phyloP scores from a whole-genome alignment of 2,888 invertebrate genomes.

The Drosophila anomalata region DNA sequence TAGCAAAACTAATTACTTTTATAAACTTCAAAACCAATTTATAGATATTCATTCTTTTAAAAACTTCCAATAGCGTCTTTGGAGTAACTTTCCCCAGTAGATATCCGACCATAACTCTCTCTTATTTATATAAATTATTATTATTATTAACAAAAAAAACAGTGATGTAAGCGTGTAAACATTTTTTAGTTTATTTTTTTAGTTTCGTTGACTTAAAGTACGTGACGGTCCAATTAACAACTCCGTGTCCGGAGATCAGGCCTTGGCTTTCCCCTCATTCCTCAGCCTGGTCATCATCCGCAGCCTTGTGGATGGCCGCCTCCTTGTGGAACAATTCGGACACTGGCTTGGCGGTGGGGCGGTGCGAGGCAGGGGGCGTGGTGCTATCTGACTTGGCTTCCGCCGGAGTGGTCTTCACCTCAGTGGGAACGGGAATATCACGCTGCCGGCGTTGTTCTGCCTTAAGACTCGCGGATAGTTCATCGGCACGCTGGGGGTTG shows the following conservation, averaged over 20 bases:
- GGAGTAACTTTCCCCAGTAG: background rate
- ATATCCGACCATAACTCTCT: background rate
- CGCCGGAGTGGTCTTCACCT: constrained; percentile 20
- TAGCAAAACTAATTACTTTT: background rate
- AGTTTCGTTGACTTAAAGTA: constrained; percentile 19
- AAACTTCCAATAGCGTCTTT: background rate
- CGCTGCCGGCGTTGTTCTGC: constrained; percentile 52
- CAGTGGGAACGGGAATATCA: constrained; percentile 81
- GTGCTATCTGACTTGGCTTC: constrained; percentile 4
- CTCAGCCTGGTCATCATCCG: background rate
- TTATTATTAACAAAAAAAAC: constrained; percentile 22
- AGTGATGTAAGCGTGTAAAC: constrained; percentile 39
- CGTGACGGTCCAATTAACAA: constrained; percentile 32
- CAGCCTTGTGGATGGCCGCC: background rate
- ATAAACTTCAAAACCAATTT: too few relatives aligned
- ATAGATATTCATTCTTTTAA: too few relatives aligned
- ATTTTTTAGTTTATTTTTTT: constrained; percentile 26
- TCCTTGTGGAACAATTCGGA: constrained; percentile 73
- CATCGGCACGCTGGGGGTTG: background rate
- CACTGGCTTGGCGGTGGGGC: constrained; percentile 50
- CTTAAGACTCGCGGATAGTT: background rate
- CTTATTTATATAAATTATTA: constrained; percentile 20
- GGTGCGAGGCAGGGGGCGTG: constrained; percentile 23
- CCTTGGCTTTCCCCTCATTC: constrained; percentile 23
- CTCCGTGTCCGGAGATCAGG: constrained; percentile 7